These are phyloP conservation scores for Leptinotarsa defecta DNA, from an alignment of 1,140 invertebrate species.

Conservation along the genomic window DNA sequence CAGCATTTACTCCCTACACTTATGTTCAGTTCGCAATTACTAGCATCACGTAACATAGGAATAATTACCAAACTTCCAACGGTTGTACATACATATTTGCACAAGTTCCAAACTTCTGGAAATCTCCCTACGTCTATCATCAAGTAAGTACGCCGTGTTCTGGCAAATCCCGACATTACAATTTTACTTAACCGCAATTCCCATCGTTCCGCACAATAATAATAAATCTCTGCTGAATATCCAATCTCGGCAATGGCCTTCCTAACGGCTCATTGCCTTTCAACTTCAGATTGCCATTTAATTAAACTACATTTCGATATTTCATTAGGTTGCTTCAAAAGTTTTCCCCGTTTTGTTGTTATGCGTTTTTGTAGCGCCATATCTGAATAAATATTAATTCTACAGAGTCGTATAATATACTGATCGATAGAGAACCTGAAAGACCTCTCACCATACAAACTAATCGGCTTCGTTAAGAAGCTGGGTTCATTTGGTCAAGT, in stretches of 20 bases:
- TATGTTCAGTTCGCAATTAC: too few relatives aligned
- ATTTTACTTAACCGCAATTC: slow-evolving; percentile 4
- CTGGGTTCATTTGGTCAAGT: too few relatives aligned
- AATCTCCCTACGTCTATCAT: not conserved
- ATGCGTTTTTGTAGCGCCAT: too few relatives aligned
- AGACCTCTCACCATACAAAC: too few relatives aligned
- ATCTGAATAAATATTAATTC: too few relatives aligned
- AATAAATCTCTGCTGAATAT: slow-evolving; percentile 4
- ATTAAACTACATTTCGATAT: slow-evolving; percentile 7
- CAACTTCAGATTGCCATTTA: slow-evolving; percentile 8
- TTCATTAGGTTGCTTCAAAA: not conserved
- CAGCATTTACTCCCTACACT: too few relatives aligned
- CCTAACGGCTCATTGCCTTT: not conserved
- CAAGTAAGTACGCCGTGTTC: not conserved
- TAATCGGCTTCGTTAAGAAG: too few relatives aligned
- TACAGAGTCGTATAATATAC: too few relatives aligned
- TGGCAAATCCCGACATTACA: slow-evolving; percentile 5
- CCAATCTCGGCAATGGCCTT: slow-evolving; percentile 1
- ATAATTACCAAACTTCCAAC: not conserved
- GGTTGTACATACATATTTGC: not conserved
- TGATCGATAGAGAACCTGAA: too few relatives aligned
- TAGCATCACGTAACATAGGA: not conserved
- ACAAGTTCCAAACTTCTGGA: not conserved
- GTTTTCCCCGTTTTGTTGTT: too few relatives aligned
- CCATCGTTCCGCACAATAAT: not conserved